These are phyloP conservation scores for Ischnus inquisitorius DNA, from an alignment of 2,888 invertebrate genomes.

Conservation along the genomic window DNA sequence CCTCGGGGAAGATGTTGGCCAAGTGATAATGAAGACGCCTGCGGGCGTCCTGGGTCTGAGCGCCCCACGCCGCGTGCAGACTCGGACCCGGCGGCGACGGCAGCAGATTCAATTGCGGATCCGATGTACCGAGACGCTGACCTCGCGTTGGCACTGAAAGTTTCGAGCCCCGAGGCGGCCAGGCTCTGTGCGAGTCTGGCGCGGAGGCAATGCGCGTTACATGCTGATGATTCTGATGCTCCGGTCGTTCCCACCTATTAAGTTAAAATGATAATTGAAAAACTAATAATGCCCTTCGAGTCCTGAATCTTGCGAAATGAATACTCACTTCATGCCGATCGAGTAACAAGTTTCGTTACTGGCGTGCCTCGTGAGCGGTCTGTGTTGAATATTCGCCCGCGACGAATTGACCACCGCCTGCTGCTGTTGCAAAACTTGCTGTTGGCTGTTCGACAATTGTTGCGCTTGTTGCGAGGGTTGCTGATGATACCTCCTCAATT, in stretches of 20 bases:
- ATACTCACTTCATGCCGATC: constrained; percentile 77
- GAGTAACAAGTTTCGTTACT: constrained; percentile 80
- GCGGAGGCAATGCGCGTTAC: constrained; percentile 92
- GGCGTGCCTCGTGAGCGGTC: constrained; percentile 80
- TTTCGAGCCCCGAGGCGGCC: constrained; percentile 84
- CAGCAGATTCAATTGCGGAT: constrained; percentile 88
- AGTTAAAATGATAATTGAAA: neutral
- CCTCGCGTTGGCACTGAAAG: constrained; percentile 79
- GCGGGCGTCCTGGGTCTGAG: constrained; percentile 88
- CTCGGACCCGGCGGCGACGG: constrained; percentile 85
- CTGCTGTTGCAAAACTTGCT: constrained; percentile 72
- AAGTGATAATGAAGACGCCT: constrained; percentile 94
- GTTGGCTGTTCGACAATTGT: constrained; percentile 68
- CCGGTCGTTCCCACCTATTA: constrained; percentile 80
- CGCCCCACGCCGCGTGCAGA: constrained; percentile 80
- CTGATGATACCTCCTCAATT: constrained; percentile 83
- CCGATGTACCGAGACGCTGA: constrained; percentile 86
- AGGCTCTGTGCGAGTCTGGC: constrained; percentile 88
- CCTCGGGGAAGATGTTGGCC: constrained; percentile 96
- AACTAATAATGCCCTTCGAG: neutral
- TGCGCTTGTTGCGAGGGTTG: constrained; percentile 64
- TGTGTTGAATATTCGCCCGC: constrained; percentile 77
- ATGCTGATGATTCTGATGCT: constrained; percentile 85
- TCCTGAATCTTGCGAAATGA: neutral
- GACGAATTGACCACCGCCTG: constrained; percentile 75